Base-by-base conservation (phyloP, 53 echinoderm and acorn worm species). In the Actinopyga echinites region DNA sequence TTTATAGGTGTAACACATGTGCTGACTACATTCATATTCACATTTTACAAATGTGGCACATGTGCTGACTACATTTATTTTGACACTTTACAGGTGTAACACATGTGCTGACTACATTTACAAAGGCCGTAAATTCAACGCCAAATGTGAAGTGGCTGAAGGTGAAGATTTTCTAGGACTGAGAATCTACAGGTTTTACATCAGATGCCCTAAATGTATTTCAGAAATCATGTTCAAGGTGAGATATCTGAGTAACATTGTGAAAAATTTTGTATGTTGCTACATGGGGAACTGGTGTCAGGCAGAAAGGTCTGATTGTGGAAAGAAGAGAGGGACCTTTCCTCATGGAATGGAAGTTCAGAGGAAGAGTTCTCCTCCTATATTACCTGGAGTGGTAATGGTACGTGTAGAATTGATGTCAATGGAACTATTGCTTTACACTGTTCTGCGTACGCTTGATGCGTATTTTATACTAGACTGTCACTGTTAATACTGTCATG, bases 61-160 rank as follows among this genome's bases (percentile, higher is more conserved):
- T 91, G 92, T 54, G 96, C 94, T 74, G 90, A 92, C 92, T 69
- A 38, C 65, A 69, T 32, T 36, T 2, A 53, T 64, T 28, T 82
- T 33, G 49, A 30, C 57, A 11, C 23, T 30, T 74, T 53, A 15
- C 81, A 97, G 97, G 58, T 97, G 97, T 53, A 89, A 92, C 59
- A 88, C 92, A 33, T 97, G 97, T 69, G 91, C 89, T 6, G 97
- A 97, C 53, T 97, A 97, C 83, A 94, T 97, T 85, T 97, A 97
- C 89, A 92, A 97, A 79, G 97, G 97, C 6, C 91, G 94, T 73
- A 97, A 97, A 83, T 97, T 97, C 85, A 97, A 97, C 24, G 97
- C 97, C 26, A 93, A 94, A 84, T 94, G 92, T 55, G 97, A 97
- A 79, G 90, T 87, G 23, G 94, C 94, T 2, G 83, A 90, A 31